These are phyloP conservation scores for Archocentrus centrarchus DNA, from an alignment of 2,113 vertebrate genomes.

Conservation along the genomic window DNA sequence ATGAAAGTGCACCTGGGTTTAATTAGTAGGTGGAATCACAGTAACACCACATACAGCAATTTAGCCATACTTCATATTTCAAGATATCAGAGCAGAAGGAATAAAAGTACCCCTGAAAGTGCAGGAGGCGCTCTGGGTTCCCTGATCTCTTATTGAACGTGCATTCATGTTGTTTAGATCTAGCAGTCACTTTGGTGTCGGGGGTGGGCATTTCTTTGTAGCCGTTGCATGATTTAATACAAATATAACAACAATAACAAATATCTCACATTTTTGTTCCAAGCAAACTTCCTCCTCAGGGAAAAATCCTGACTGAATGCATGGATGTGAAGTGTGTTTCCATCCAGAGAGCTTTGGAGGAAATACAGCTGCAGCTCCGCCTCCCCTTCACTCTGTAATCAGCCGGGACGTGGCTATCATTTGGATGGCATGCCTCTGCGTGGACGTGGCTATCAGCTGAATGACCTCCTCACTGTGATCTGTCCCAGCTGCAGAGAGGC, in stretches of 20 bases:
- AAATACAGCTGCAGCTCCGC: neutral
- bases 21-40: too few relatives aligned
- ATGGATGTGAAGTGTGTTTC: neutral
- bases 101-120: neutral
- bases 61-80: neutral
- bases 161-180: neutral
- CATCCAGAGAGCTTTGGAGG: neutral
- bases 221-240: neutral
- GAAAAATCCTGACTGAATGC: neutral
- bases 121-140: neutral
- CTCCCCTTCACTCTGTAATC: constrained; percentile 21
- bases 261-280: neutral
- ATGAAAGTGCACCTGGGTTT: too few relatives aligned
- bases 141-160: neutral
- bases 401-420: constrained; percentile 4
- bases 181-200: neutral
- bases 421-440: constrained; percentile 14
- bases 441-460: constrained; percentile 32
- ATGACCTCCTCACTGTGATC: neutral
- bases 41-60: neutral
- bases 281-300: neutral
- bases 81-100: neutral
- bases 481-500: neutral
- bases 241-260: neutral
- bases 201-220: neutral